Evolutionary conservation across 1,140 invertebrate genomes (phyloP).

Genomic region (Ditylenchus dipsaci): DNA sequence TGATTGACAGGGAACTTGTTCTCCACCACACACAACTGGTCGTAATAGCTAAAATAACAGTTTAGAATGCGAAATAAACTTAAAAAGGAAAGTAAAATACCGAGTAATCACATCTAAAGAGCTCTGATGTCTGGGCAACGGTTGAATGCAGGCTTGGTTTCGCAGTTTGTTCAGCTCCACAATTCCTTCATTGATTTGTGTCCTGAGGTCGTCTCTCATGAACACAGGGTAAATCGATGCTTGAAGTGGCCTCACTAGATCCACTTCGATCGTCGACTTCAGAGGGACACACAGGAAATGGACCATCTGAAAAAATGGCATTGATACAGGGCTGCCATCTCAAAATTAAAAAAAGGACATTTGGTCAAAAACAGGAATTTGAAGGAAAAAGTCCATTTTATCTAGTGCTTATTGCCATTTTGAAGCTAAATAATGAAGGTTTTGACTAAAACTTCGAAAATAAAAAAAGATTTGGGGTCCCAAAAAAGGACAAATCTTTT

Average conservation of each 20-base stretch:
- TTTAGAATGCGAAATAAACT: conserved; percentile 24
- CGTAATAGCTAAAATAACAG: conserved; percentile 78
- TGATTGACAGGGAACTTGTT: conserved; percentile 76
- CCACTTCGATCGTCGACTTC: conserved; percentile 90
- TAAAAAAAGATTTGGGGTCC: too few relatives aligned
- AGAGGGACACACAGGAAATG: conserved; percentile 59
- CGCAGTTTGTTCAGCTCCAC: conserved; percentile 81
- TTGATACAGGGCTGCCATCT: too few relatives aligned
- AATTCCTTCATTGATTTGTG: conserved; percentile 70
- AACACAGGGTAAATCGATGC: conserved; percentile 81
- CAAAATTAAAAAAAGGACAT: too few relatives aligned
- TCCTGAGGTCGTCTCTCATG: conserved; percentile 25
- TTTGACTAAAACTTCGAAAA: too few relatives aligned
- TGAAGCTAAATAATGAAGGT: too few relatives aligned
- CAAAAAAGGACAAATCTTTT: too few relatives aligned
- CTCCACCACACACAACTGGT: conserved; percentile 85
- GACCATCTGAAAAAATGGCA: conserved; percentile 33
- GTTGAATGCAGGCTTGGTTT: conserved; percentile 80
- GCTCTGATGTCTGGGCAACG: conserved; percentile 72
- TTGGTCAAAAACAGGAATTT: too few relatives aligned
- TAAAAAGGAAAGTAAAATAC: conserved; percentile 24
- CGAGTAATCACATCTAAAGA: conserved; percentile 63
- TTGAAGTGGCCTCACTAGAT: conserved; percentile 84
- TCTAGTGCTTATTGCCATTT: too few relatives aligned
- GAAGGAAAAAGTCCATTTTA: too few relatives aligned